phyloP scores from a whole-genome alignment of 2,113 vertebrate species.

The Noctilio leporinus region DNA sequence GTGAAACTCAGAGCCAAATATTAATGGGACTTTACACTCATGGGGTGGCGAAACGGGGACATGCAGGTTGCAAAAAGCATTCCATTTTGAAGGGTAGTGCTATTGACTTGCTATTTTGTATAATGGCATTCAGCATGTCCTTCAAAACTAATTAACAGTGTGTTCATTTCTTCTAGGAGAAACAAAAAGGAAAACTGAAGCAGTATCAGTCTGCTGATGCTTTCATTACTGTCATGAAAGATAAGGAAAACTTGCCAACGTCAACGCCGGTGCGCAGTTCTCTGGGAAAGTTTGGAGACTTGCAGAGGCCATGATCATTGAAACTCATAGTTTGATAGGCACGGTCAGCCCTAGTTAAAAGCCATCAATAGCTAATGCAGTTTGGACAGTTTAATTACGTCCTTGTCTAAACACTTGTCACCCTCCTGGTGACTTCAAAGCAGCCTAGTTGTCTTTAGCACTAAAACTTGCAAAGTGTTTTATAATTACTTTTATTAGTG shows the following conservation, averaged over 20 bases:
- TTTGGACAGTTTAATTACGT: conserved; percentile 75
- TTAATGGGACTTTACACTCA: not conserved
- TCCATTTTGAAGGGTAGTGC: not conserved
- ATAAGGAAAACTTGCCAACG: not conserved
- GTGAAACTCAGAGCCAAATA: not conserved
- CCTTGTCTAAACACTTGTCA: conserved; percentile 70
- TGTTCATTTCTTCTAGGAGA: not conserved
- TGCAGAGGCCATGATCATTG: conserved; percentile 32
- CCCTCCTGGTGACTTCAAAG: conserved; percentile 65
- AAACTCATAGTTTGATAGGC: conserved; percentile 37
- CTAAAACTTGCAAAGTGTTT: conserved; percentile 68
- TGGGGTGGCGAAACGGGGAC: not conserved
- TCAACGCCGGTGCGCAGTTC: not conserved
- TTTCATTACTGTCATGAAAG: not conserved
- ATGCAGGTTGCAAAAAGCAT: not conserved
- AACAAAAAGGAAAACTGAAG: conserved; percentile 36
- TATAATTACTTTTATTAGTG: conserved; percentile 66
- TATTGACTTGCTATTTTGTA: not conserved
- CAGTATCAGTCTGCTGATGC: not conserved
- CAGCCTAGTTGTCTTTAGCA: conserved; percentile 50
- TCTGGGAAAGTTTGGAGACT: not conserved
- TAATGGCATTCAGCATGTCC: not conserved
- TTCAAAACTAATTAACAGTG: not conserved
- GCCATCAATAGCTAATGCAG: conserved; percentile 64
- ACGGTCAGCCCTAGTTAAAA: conserved; percentile 62